Base-by-base conservation (phyloP, 2,888 invertebrate genomes). In the Pseudococcus jackbeardsleyi region DNA sequence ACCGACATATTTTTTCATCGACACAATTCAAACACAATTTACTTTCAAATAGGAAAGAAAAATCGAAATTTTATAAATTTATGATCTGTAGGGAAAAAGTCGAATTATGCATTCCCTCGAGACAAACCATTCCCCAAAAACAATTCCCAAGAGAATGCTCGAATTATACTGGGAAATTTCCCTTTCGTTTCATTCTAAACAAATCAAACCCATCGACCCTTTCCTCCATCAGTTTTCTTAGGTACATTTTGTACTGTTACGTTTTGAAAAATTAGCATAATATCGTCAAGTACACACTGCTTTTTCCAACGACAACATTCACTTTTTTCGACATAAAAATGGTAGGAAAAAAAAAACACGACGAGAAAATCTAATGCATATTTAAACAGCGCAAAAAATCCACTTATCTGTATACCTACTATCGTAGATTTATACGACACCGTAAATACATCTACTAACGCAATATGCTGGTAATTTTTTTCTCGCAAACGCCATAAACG, bases 251-350 rank as follows among this genome's bases (percentile, higher is more conserved):
- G 9, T 3, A 22, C 19, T 11, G 64, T 64, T 64, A 22, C 6
- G 22, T 64, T 72, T 72, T 72, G 72, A 72, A 72, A 72, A 72
- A 72, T 72, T 72, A 72, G 33, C 72, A 72, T 72, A 72, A 72
- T 26, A 68, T 33, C 33, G 15, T 72, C 72, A 72, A 72, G 17
- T 33, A 72, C 72, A 12, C 17, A 72, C 72, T 11, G 33, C 8
- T 33, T 33, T 33, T 64, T 19, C 12, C 64, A 9, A 64, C 72
- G 33, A 72, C 72, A 72, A 72, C 33, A 26, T 72, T 72, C 72
- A 72, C 72, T 72, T 72, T 33, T 64, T 72, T 42, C 42, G 42
- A 4, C 64, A 64, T 64, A 9, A 64, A 64, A 64, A 59, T 15
- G 48, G 9, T n/a, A 59, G 1, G 19, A 59, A n/a, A 19, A 22